phyloP scores from a whole-genome alignment of 1,140 invertebrate genomes.

The Vanessa tameamea region DNA sequence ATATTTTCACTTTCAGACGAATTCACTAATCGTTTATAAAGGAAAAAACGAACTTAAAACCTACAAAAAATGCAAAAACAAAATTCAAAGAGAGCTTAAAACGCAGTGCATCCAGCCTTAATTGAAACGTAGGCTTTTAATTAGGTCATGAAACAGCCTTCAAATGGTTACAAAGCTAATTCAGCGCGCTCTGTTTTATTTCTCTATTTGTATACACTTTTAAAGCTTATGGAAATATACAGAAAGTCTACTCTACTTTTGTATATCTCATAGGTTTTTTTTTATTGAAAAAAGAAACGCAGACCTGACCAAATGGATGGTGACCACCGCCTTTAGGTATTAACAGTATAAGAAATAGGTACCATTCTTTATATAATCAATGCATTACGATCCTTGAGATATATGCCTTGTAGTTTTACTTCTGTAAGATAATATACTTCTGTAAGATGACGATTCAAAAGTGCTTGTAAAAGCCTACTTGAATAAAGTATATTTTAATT shows the following conservation, averaged over 20 bases:
- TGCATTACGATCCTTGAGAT: too few relatives aligned
- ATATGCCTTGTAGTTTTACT: too few relatives aligned
- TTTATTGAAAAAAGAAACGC: too few relatives aligned
- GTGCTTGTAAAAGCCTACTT: too few relatives aligned
- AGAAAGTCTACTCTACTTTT: background rate
- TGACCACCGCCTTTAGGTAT: too few relatives aligned
- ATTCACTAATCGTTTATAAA: background rate
- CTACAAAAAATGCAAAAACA: constrained; percentile 3
- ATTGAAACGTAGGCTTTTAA: constrained; percentile 13
- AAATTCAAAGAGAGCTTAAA: background rate
- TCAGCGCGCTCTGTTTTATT: background rate
- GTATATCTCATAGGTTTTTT: too few relatives aligned
- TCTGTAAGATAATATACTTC: too few relatives aligned
- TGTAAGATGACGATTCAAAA: too few relatives aligned
- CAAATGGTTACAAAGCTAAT: constrained; percentile 22
- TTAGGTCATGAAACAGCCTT: constrained; percentile 11
- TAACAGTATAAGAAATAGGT: too few relatives aligned
- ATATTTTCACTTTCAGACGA: background rate
- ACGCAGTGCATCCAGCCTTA: constrained; percentile 5
- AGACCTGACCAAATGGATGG: too few relatives aligned
- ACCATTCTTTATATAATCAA: too few relatives aligned
- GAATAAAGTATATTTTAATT: too few relatives aligned
- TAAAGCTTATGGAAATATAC: background rate
- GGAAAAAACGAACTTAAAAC: background rate
- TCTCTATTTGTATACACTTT: background rate